Evolutionary conservation across 2,797 vertebrate genomes (phyloP).

Genomic region (Tauraco hartlaubi): DNA sequence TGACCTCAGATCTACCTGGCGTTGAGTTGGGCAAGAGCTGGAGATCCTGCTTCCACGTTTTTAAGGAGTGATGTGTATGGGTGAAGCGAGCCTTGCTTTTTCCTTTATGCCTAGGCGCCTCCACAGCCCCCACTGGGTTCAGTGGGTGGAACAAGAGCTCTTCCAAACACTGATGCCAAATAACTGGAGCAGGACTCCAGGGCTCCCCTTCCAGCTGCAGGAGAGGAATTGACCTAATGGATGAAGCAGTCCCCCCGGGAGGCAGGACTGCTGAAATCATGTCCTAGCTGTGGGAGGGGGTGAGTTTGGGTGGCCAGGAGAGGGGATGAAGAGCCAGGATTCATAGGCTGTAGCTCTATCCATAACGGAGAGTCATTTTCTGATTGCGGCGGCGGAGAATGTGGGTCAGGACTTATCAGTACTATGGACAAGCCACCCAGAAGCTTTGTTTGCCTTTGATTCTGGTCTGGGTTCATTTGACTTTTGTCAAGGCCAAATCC

Average conservation of each 20-base stretch:
- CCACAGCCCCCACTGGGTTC: background rate
- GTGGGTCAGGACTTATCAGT: background rate
- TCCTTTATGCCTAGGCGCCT: background rate
- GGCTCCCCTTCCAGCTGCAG: background rate
- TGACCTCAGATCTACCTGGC: background rate
- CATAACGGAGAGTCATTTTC: background rate
- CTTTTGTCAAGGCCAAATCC: slow-evolving; percentile 10
- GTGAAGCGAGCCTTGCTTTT: background rate
- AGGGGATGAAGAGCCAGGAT: background rate
- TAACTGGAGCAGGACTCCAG: background rate
- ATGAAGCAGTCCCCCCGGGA: background rate
- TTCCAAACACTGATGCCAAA: background rate
- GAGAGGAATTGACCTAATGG: background rate
- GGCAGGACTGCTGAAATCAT: background rate
- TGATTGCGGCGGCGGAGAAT: background rate
- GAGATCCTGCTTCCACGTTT: background rate
- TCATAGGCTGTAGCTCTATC: background rate
- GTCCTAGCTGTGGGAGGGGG: background rate
- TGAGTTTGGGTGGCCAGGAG: background rate
- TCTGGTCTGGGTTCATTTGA: slow-evolving; percentile 1
- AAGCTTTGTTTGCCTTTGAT: slow-evolving; percentile 48
- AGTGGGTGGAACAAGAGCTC: background rate
- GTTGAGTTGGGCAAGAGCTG: background rate
- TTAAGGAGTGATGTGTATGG: background rate
- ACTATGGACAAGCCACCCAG: slow-evolving; percentile 6